Evolutionary conservation across 1,140 invertebrate genomes (phyloP).

Genomic region (Bombus superbus): DNA sequence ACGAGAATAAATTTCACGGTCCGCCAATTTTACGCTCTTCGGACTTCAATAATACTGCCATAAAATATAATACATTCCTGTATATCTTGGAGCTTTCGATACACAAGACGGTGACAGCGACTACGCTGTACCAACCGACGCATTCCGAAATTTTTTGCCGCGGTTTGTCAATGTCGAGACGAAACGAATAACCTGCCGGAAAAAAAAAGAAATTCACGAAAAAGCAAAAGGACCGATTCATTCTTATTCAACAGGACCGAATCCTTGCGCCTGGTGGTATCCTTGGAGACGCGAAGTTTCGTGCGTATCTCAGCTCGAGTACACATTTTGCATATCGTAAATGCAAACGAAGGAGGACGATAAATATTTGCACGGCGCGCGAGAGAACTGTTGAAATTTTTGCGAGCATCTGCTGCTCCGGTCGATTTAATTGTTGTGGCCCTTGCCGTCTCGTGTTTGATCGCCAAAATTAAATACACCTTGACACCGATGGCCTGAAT

Average conservation of each 20-base stretch:
- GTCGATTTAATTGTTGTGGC: constrained; percentile 34
- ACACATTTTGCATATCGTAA: constrained; percentile 8
- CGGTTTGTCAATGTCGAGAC: not conserved
- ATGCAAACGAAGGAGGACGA: constrained; percentile 28
- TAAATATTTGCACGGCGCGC: constrained; percentile 29
- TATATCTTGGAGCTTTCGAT: not conserved
- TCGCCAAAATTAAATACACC: constrained; percentile 43
- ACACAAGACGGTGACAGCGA: not conserved
- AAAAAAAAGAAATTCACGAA: not conserved
- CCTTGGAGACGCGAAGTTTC: constrained; percentile 21
- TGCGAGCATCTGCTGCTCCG: not conserved
- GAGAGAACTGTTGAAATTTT: constrained; percentile 10
- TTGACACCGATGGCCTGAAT: constrained; percentile 33
- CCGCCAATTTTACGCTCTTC: not conserved
- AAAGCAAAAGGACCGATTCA: not conserved
- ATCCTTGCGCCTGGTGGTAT: not conserved
- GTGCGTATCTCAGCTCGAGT: constrained; percentile 6
- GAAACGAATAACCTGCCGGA: not conserved
- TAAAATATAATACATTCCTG: constrained; percentile 2
- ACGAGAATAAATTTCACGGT: not conserved
- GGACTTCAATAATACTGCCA: not conserved
- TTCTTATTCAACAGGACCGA: not conserved
- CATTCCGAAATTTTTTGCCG: not conserved
- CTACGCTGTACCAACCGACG: not conserved
- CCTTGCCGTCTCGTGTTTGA: constrained; percentile 2